Conservation (phyloP, 1,140 invertebrate species). For the Sminthurides bifidus region DNA sequence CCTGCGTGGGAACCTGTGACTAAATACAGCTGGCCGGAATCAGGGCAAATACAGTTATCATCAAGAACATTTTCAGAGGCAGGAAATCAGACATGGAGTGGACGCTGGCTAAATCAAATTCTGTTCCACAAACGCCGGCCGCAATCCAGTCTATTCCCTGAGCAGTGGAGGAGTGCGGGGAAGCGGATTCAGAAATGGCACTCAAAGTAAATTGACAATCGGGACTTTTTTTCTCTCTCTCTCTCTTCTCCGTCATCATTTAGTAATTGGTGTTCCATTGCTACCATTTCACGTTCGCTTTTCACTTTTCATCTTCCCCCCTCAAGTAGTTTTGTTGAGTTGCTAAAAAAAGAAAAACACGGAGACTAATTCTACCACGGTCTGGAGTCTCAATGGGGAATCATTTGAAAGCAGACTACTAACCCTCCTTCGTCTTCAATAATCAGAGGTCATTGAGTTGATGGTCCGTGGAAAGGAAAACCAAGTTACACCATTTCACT, state of each 20-base stretch:
- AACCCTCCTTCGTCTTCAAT: not conserved
- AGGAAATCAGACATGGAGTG: too few species aligned
- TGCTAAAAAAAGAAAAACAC: not conserved
- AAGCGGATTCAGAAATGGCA: too few species aligned
- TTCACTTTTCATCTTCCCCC: not conserved
- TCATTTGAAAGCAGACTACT: not conserved
- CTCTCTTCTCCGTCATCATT: not conserved
- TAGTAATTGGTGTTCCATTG: not conserved
- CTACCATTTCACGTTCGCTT: not conserved
- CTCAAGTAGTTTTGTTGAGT: not conserved
- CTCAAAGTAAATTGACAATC: too few species aligned
- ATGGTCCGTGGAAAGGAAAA: constrained; percentile 5
- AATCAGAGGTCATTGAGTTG: constrained; percentile 12
- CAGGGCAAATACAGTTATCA: too few species aligned
- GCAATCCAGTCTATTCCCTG: too few species aligned
- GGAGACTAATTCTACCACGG: not conserved
- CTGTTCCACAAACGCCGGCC: too few species aligned
- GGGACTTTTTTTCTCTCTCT: not conserved
- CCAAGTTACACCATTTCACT: constrained; percentile 1
- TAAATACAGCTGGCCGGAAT: too few species aligned
- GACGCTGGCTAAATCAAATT: too few species aligned
- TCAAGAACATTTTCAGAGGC: too few species aligned
- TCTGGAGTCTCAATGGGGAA: not conserved
- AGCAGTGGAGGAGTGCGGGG: too few species aligned
- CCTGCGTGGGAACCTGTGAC: too few species aligned